Evolutionary conservation across 2,797 vertebrate genomes (phyloP), one percentile per base, ranked within the genome.

Genomic region (Hoplostethus atlanticus): DNA sequence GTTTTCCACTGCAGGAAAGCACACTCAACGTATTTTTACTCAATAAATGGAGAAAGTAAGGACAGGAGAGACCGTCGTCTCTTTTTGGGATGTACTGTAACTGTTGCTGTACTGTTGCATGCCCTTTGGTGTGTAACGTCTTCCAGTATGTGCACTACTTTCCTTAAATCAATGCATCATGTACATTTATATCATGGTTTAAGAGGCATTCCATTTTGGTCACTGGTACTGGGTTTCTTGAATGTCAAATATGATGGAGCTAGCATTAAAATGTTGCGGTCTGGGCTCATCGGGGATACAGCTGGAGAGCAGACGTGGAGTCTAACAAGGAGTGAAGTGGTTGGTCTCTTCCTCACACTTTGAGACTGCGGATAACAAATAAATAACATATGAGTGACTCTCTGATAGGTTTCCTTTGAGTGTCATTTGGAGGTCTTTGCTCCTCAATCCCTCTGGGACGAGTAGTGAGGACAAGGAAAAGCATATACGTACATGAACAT

Each of bases 1-100:
- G 76, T 91, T 92, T 92, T 91, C 90, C 88, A 91, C 70, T 84
- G 71, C 72, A 71, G 68, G 73, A 67, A 77, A 77, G 16, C 52
- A 3, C 5, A 34, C 5, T 44, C 36, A 84, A 75, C 58, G 38
- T 17, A 68, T 72, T 64, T 68, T 54, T 52, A 52, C 7, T 62
- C 36, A 75, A 76, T 68, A 77, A 47, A 65, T 50, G 48, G n/a
- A 62, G 53, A 57, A 50, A 50, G 76, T 66, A 71, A 64, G 13
- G 12, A 50, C 6, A 12, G 9, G n/a, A 60, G 52, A 63, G 2
- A 58, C 62, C 17, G 40, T 64, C 12, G 76, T 64, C 66, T 61
- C 70, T 73, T 59, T 46, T 64, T 5, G 8, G 40, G n/a, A 81
- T 68, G 68, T 40, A 36, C 28, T 28, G 28, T 28, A 2, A 28